Evolutionary conservation across 2,888 invertebrate genomes (phyloP).

Genomic region (Phortica magna): DNA sequence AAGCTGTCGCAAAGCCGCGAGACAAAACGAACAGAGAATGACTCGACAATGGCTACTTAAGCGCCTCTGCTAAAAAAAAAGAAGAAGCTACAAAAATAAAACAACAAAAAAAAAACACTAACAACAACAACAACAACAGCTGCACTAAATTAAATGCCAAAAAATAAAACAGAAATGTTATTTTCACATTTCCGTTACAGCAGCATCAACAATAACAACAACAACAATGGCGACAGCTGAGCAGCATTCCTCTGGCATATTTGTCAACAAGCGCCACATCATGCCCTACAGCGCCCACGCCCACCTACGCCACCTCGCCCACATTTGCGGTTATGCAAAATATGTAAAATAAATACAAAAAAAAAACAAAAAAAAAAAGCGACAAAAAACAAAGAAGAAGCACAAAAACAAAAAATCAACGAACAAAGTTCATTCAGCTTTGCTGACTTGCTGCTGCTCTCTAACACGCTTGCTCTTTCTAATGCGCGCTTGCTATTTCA

Average conservation of each 20-base stretch:
- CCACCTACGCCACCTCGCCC: background rate
- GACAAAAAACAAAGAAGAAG: background rate
- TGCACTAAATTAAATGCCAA: slow-evolving; percentile 26
- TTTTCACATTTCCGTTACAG: slow-evolving; percentile 52
- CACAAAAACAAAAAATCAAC: slow-evolving; percentile 1
- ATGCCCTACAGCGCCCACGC: background rate
- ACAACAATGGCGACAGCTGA: slow-evolving; percentile 19
- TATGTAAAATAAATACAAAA: slow-evolving; percentile 34
- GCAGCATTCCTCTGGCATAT: slow-evolving; percentile 59
- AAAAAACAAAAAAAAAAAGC: background rate
- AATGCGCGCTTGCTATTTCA: too few species aligned
- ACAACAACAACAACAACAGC: background rate
- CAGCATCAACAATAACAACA: slow-evolving; percentile 22
- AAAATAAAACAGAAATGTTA: slow-evolving; percentile 26
- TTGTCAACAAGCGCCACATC: slow-evolving; percentile 54
- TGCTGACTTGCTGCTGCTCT: background rate
- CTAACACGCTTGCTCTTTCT: too few species aligned
- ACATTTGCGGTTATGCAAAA: slow-evolving; percentile 16
- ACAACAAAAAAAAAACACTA: background rate
- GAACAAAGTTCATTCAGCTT: slow-evolving; percentile 19
- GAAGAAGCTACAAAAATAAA: background rate
- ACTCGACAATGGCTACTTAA: slow-evolving; percentile 67
- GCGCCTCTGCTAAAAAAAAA: slow-evolving; percentile 28
- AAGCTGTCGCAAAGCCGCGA: slow-evolving; percentile 65
- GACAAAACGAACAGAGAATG: slow-evolving; percentile 50